Evolutionary conservation across 2,113 vertebrate genomes (phyloP), one percentile per base, ranked within the genome.

Genomic region (Anoura caudifer): DNA sequence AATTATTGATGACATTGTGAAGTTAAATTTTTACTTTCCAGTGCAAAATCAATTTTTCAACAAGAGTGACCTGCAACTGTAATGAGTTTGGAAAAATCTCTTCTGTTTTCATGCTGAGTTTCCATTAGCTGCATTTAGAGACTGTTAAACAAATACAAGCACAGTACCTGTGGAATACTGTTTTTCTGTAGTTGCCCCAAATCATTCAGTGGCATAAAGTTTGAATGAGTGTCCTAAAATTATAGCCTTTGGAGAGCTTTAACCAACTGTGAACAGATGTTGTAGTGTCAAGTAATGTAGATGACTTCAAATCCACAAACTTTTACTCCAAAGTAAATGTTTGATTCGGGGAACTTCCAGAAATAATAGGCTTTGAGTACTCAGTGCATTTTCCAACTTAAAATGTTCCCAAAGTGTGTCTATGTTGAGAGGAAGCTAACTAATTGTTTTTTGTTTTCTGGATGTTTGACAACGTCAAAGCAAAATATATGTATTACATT

Each of bases 21-120:
- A 91, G 91, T 93, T 93, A 96, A 67, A 88, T 70, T 97, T 97
- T 95, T 73, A 88, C 45, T 94, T 96, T 90, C 43, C 47, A 91
- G 79, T 36, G 65, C 33, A 94, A 97, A 96, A 96, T 96, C 94
- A 97, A 72, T 96, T 94, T 97, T 95, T 89, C 85, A 76, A n/a
- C 96, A 87, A 65, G 56, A 93, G 50, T 97, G 95, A 97, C 88
- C 82, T 86, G 63, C 80, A 82, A 65, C 69, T 93, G 24, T 93
- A 96, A 96, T 97, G 94, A 96, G 54, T 96, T 97, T 95, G 63
- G 81, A 65, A 93, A 97, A 94, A 76, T 92, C 52, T 95, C 86
- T 95, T 97, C 91, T 94, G 73, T 59, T 88, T 96, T 95, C 95
- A 80, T 70, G 56, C 95, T 97, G 96, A 96, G 95, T 95, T 95